Conservation (phyloP, 2,113 vertebrate genomes). For the Leucosticte australis region DNA sequence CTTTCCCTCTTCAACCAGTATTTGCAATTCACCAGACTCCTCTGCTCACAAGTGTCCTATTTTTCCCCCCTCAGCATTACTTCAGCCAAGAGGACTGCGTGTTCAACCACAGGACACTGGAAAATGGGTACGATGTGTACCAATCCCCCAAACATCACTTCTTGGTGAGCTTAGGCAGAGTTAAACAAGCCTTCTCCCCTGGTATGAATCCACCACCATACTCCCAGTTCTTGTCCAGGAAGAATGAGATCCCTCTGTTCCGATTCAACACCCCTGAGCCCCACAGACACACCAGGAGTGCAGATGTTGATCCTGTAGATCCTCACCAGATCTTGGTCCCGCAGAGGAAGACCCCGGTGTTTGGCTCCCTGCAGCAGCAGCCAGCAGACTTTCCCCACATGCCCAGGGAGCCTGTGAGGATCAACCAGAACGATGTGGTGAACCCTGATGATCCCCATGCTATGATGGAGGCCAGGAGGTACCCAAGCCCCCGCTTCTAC, state of each 20-base stretch:
- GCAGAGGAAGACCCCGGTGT: background rate
- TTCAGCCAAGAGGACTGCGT: slow-evolving; percentile 85
- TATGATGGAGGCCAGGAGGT: slow-evolving; percentile 68
- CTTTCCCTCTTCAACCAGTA: background rate
- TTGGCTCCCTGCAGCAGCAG: background rate
- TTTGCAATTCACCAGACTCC: background rate
- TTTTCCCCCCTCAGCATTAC: slow-evolving; percentile 69
- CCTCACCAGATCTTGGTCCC: slow-evolving; percentile 70
- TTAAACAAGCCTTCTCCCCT: slow-evolving; percentile 74
- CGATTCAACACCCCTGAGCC: slow-evolving; percentile 76
- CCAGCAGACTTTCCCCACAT: slow-evolving; percentile 3
- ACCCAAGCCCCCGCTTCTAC: slow-evolving; percentile 62
- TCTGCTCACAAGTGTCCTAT: background rate
- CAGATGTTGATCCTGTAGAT: slow-evolving; percentile 74
- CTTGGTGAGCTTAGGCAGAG: slow-evolving; percentile 86
- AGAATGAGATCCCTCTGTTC: slow-evolving; percentile 85
- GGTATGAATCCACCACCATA: slow-evolving; percentile 86
- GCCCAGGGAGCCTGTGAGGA: slow-evolving; percentile 75
- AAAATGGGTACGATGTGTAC: slow-evolving; percentile 82
- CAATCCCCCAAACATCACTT: slow-evolving; percentile 70
- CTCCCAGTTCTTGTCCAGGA: slow-evolving; percentile 84
- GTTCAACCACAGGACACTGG: slow-evolving; percentile 83
- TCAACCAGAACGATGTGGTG: slow-evolving; percentile 68
- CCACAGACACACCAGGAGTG: slow-evolving; percentile 77
- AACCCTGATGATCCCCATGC: slow-evolving; percentile 76